These are phyloP conservation scores for Florisuga fusca DNA, from an alignment of 2,797 vertebrate species.

Conservation along the genomic window DNA sequence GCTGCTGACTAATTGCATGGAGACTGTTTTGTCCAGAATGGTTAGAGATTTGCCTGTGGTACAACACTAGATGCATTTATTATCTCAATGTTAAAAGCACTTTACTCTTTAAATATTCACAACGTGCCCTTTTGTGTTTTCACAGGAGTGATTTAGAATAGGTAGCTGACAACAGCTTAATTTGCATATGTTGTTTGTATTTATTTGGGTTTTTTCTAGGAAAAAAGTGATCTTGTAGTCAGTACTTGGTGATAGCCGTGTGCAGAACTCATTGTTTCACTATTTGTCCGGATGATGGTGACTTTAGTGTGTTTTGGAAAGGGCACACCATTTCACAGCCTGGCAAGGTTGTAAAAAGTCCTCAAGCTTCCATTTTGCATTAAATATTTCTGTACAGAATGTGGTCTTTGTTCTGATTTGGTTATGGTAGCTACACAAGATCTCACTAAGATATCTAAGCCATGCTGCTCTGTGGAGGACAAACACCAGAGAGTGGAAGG, in stretches of 20 bases:
- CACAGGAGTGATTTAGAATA: conserved; percentile 3
- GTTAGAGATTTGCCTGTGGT: conserved; percentile 20
- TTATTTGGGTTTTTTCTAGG: conserved; percentile 35
- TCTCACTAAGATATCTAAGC: background rate
- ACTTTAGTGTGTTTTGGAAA: background rate
- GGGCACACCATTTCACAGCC: background rate
- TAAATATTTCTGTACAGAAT: background rate
- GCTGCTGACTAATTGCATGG: conserved; percentile 64
- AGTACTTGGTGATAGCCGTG: background rate
- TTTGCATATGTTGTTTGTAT: conserved; percentile 24
- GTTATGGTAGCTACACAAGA: background rate
- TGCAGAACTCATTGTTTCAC: background rate
- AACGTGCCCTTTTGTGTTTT: conserved; percentile 13
- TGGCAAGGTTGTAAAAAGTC: background rate
- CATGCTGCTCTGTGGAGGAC: background rate
- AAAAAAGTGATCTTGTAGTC: background rate
- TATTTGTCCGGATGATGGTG: background rate
- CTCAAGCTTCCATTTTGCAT: background rate
- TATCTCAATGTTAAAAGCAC: conserved; percentile 52
- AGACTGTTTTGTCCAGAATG: conserved; percentile 11
- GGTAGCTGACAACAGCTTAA: background rate
- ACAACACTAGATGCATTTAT: conserved; percentile 1
- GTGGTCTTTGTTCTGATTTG: background rate
- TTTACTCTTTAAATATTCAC: conserved; percentile 53
- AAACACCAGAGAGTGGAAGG: background rate